phyloP scores from a whole-genome alignment of 2,888 invertebrate genomes.

The Ochropacha duplaris region DNA sequence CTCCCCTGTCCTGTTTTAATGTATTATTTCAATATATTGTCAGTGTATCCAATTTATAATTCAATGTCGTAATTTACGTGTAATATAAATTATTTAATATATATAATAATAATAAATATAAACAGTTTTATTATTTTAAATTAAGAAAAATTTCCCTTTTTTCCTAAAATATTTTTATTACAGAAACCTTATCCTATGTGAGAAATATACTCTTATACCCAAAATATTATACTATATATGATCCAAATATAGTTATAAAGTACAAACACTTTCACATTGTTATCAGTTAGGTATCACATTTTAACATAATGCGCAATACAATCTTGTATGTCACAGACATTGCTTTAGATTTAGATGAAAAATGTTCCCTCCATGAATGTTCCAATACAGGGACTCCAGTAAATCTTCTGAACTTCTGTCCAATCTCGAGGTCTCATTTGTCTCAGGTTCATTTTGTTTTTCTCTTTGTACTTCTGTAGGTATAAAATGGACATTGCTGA shows the following conservation, averaged over 20 bases:
- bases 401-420: constrained; percentile 75
- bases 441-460: constrained; percentile 75
- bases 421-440: constrained; percentile 70
- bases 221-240: constrained; percentile 16
- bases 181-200: constrained; percentile 48
- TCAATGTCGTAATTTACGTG: constrained; percentile 43
- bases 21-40: constrained; percentile 23
- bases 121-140: constrained; percentile 36
- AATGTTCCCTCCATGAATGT: constrained; percentile 85
- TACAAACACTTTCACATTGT: constrained; percentile 45
- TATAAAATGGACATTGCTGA: constrained; percentile 76
- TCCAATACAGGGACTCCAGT: constrained; percentile 83
- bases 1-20: constrained; percentile 29
- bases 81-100: constrained; percentile 33
- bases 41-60: constrained; percentile 46
- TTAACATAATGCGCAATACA: constrained; percentile 28
- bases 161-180: constrained; percentile 65
- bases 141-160: constrained; percentile 66
- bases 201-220: constrained; percentile 21
- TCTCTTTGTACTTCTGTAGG: constrained; percentile 81
- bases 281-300: constrained; percentile 24
- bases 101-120: constrained; percentile 48
- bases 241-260: constrained; percentile 32
- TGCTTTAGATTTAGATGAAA: constrained; percentile 83
- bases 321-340: constrained; percentile 53